phyloP scores from a whole-genome alignment of 2,797 vertebrate genomes.

The Fratercula arctica region DNA sequence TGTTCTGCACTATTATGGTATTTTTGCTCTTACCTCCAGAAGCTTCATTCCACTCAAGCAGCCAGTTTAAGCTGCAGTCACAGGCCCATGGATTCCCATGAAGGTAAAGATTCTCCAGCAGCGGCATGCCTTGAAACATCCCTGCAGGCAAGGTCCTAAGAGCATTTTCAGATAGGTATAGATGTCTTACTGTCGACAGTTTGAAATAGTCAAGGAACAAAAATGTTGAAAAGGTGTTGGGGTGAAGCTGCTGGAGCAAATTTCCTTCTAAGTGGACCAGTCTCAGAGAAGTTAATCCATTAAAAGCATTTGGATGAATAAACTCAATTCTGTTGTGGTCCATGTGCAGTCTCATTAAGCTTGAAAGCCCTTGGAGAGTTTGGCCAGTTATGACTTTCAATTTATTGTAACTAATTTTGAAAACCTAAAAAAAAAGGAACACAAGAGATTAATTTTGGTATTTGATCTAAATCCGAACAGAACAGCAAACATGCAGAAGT shows the following conservation, averaged over 20 bases:
- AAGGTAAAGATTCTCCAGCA: slow-evolving; percentile 89
- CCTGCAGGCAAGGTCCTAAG: slow-evolving; percentile 77
- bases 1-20: not conserved
- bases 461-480: not conserved
- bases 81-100: slow-evolving; percentile 94
- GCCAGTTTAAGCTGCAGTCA: slow-evolving; percentile 86
- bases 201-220: slow-evolving; percentile 82
- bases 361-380: slow-evolving; percentile 85
- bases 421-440: slow-evolving; percentile 75
- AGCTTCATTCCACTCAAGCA: slow-evolving; percentile 80
- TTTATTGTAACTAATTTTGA: slow-evolving; percentile 97
- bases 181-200: slow-evolving; percentile 88
- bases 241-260: slow-evolving; percentile 86
- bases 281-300: slow-evolving; percentile 85
- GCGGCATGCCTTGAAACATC: slow-evolving; percentile 78
- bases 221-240: slow-evolving; percentile 87
- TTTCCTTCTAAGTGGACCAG: slow-evolving; percentile 93
- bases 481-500: not conserved
- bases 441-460: not conserved
- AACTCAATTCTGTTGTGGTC: slow-evolving; percentile 92
- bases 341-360: slow-evolving; percentile 84
- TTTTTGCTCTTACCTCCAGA: slow-evolving; percentile 80
- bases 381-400: slow-evolving; percentile 78
- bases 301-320: slow-evolving; percentile 89
- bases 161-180: slow-evolving; percentile 90